Conservation (phyloP, 2,888 invertebrate species). For the Rotaria sp. region DNA sequence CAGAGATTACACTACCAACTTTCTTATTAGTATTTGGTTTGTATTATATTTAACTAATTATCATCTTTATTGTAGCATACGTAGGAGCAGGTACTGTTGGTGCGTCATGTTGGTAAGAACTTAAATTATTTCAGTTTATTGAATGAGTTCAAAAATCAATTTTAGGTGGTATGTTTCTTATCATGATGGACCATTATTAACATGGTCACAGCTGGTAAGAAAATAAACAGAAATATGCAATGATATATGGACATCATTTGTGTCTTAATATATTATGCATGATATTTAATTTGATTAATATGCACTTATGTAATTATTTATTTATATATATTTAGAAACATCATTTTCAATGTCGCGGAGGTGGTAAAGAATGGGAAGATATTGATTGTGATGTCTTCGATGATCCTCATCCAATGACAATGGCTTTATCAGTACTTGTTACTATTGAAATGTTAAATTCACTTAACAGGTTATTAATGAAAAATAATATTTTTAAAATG, state of each 20-base stretch:
- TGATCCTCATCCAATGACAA: slow-evolving; percentile 99
- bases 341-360: slow-evolving; percentile 83
- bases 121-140: too few species aligned
- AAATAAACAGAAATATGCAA: not conserved
- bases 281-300: too few species aligned
- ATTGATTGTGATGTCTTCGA: slow-evolving; percentile 93
- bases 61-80: not conserved
- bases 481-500: not conserved
- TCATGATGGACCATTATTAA: slow-evolving; percentile 15
- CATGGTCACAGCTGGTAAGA: slow-evolving; percentile 5
- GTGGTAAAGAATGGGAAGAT: slow-evolving; percentile 87
- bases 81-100: not conserved
- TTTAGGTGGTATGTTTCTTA: slow-evolving; percentile 18
- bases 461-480: slow-evolving; percentile 75
- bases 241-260: too few species aligned
- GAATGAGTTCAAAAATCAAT: not conserved
- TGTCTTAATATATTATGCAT: too few species aligned
- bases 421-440: slow-evolving; percentile 98
- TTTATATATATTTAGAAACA: slow-evolving; percentile 65
- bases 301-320: too few species aligned
- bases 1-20: too few species aligned
- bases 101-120: not conserved
- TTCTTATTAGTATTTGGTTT: not conserved
- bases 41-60: not conserved
- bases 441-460: slow-evolving; percentile 99